Evolutionary conservation across 2,113 vertebrate species (phyloP), one percentile per base, ranked within the genome.

Genomic region (Pyrgilauda ruficollis): DNA sequence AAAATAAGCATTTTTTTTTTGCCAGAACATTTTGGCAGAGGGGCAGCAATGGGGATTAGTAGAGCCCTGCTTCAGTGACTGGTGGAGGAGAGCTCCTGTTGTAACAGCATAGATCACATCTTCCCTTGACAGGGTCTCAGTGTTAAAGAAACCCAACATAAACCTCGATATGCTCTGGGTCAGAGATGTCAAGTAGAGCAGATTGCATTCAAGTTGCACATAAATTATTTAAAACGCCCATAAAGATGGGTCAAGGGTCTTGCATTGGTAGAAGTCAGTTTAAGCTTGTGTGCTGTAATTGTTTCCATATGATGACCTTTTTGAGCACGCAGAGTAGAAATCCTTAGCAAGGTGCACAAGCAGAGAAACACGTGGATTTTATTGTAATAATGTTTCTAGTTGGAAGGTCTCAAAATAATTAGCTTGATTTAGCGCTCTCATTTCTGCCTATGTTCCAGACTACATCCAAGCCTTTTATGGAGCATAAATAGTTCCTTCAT

Each of bases 191-290:
- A 92, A 81, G 85, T 93, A 92, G 85, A 96, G 93, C 68, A 86
- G 96, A 93, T 68, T 94, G 92, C 79, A 78, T 96, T 96, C 59
- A 66, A 53, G 88, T 92, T 81, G 69, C 83, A 90, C 88, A 59
- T 96, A 96, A 96, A 95, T 96, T 89, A 95, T 96, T 96, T 93
- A 76, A 93, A 96, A 94, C 46, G 88, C 88, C 73, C 77, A 84
- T 94, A 95, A 97, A 94, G 85, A 81, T 92, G 90, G 88, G 88
- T 95, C 95, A 95, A 26, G 11, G 8, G 90, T 72, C 58, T 93
- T 94, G 95, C 74, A 18, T 87, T 10, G 13, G 69, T 31, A 53
- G 87, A 70, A 91, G 86, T 82, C 87, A 17, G 53, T 84, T 88
- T 61, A 59, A 93, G 86, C 67, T 82, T 53, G 58, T 43, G 5